Base-by-base conservation (phyloP, 2,797 vertebrate genomes). In the Coregonus ussuriensis region DNA sequence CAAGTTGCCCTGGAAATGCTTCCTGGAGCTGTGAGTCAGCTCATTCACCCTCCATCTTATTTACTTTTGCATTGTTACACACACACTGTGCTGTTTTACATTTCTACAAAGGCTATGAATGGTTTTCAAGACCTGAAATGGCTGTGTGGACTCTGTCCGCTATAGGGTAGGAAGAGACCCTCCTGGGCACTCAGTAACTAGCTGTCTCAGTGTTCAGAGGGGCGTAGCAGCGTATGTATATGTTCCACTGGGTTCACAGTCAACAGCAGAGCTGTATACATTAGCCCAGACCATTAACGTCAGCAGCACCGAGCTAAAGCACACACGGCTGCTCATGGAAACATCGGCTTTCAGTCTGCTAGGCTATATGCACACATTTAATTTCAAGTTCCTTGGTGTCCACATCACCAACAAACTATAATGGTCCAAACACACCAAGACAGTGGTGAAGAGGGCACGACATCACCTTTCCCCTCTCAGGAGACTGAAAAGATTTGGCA, bases 241-340 rank as follows among this genome's bases (percentile, higher is more conserved):
- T 83, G 72, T 71, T 35, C 29, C 35, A 69, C 84, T 65, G 79
- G 35, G 54, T 56, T 76, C 71, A 3, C 52, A 79, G 80, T 80
- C 87, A 82, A 76, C 81, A 89, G 76, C 81, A 80, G 63, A 47
- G 16, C 4, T 16, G 18, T 62, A 21, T 62, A 62, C 56, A 62
- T 21, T 62, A n/a, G 6, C 56, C n/a, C 11, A n/a, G 54, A 56
- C 54, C 56, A 21, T 62, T 62, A 9, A 21, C 7, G 56, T 62
- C 56, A 21, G n/a, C 21, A 7, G 37, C 37, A 41, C 37, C 37
- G 6, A 62, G 56, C 56, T 21, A 62, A 21, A 2, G n/a, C 56
- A 62, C 56, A 21, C n/a, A 62, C 16, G 6, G 6, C 56, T 7
- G 14, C 54, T 56, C 18, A 62, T 25, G 56, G 56, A 21, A 62